Base-by-base conservation (phyloP, 2,113 vertebrate species). In the Podiceps cristatus region DNA sequence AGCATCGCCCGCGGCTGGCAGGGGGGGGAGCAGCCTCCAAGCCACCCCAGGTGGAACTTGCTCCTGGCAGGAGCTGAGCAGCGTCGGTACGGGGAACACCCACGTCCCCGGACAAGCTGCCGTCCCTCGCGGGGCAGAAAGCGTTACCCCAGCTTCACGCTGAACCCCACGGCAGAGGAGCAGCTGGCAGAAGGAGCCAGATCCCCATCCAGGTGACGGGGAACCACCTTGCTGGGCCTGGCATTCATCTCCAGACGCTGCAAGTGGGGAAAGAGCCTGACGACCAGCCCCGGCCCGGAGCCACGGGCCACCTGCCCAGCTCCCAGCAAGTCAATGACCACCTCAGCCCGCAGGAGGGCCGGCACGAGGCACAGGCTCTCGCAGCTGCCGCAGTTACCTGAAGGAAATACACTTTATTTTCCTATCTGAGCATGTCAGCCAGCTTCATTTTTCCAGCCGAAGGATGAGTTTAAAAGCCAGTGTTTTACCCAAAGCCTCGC, bases 311-410 rank as follows among this genome's bases (percentile, higher is more conserved):
- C 35, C 19, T 13, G 8, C 40, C 3, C 44, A 8, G 28, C 11
- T 5, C 14, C 6, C 14, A 5, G 18, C 1, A 0, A 18, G 24
- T 3, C 18, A 6, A 7, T 25, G 29, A 4, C 8, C 66, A 37
- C 9, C 13, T 19, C 58, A 9, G 53, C 19, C 18, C 0, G 0
- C 59, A n/a, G 37, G 14, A 44, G 42, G 29, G 15, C 4, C 27
- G 13, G 10, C 63, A 20, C 3, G 1, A 14, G 77, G 59, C 6
- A 0, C 44, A 11, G 18, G 24, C 10, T 68, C 19, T n/a, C 83
- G 23, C 58, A 40, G 8, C 37, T 56, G 31, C 23, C 29, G 24
- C 44, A 50, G 13, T 60, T 5, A 9, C 84, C 83, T 6, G 49
- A 22, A 58, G 85, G 50, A 55, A n/a, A 4, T 6, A 10, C 7